These are phyloP conservation scores for Galeruca laticollis DNA, from an alignment of 2,888 invertebrate species.

Conservation along the genomic window DNA sequence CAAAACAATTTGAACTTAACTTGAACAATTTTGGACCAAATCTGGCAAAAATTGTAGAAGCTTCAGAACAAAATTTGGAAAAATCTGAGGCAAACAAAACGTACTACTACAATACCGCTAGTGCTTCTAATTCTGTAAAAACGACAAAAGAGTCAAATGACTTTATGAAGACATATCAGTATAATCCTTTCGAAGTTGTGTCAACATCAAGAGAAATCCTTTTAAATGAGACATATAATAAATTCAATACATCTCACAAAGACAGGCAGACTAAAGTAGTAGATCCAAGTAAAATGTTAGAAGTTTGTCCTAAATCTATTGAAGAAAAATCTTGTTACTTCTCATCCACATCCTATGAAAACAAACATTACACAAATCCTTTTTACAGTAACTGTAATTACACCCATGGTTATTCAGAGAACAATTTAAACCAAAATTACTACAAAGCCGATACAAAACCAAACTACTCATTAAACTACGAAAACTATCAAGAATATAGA, in stretches of 20 bases:
- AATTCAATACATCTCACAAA: not conserved
- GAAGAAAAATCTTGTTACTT: constrained; percentile 40
- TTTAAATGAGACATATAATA: constrained; percentile 11
- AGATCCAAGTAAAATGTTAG: not conserved
- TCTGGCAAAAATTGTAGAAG: not conserved
- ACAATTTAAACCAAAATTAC: constrained; percentile 55
- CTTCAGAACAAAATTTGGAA: not conserved
- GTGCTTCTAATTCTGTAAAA: not conserved
- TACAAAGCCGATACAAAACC: constrained; percentile 53
- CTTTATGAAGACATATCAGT: not conserved
- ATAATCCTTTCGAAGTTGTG: constrained; percentile 14
- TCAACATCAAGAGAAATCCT: constrained; percentile 10
- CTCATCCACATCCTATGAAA: constrained; percentile 41
- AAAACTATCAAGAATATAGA: constrained; percentile 56
- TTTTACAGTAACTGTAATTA: constrained; percentile 61
- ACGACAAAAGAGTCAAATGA: not conserved
- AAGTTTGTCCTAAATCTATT: constrained; percentile 20
- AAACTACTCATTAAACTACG: constrained; percentile 58
- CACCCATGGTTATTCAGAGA: constrained; percentile 57
- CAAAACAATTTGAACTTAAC: constrained; percentile 7
- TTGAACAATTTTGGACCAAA: not conserved
- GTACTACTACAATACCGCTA: not conserved
- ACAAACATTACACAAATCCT: constrained; percentile 57
- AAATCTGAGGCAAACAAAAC: not conserved
- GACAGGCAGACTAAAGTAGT: not conserved